Evolutionary conservation across 2,888 invertebrate species (phyloP), one percentile per base, ranked within the genome.

Genomic region (Ichneumoninae sp.): DNA sequence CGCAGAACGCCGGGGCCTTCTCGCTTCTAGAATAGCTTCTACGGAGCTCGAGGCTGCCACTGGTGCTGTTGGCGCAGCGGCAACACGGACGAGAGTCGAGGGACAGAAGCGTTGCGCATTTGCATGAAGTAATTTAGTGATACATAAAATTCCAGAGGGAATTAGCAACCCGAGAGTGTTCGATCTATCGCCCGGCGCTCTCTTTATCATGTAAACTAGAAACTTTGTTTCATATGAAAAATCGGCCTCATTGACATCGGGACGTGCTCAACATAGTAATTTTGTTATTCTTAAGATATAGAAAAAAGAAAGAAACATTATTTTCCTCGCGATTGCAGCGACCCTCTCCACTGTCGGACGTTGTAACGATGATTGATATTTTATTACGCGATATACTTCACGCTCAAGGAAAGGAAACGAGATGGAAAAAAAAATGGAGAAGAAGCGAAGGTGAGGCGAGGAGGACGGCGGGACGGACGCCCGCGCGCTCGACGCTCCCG

Each of bases 81-180:
- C 50, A 36, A 22, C 50, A 16, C 16, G 50, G 13, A 13, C 44
- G 44, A 63, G 66, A 63, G 63, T 57, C 75, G 84, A 82, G 85
- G 87, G 88, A 90, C 88, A 88, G 88, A 89, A 90, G 90, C 90
- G 83, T 87, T 76, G 78, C 86, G 87, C 90, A 92, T 92, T 92
- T 93, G 92, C 93, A 93, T 92, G 89, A 84, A 87, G 90, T 91
- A 91, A 93, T 93, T 93, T 92, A 91, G 90, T 89, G 91, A 85
- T 88, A 89, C 91, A 91, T 93, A 93, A 93, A 93, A 92, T 91
- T 90, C 90, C 88, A 88, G 81, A 88, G 88, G 87, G 91, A 93
- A 93, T 93, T 93, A 93, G 91, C 91, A 89, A 85, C 86, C 85
- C 87, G 86, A 89, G 90, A 89, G 90, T 88, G 91, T 91, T 90